A percentile compares a stretch with the other conserved stretches of the same genome.
Evolutionary conservation across 2,797 vertebrate species (phyloP).

Genomic region (Alauda arvensis): DNA sequence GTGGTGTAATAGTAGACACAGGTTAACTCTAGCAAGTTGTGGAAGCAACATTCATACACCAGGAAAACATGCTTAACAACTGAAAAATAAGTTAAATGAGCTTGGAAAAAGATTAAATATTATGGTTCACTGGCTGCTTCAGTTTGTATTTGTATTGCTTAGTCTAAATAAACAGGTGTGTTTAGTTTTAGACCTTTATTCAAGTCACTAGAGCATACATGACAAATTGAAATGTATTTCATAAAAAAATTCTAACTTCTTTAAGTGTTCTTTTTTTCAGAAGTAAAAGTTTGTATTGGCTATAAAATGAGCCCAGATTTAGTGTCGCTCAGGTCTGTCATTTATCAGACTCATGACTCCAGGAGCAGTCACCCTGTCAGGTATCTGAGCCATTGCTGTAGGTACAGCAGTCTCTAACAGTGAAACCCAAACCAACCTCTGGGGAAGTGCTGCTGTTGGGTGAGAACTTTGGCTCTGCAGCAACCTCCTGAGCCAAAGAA

Average conservation of each 20-base stretch:
- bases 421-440: background rate
- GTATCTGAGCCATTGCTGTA: no score
- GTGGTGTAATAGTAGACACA: background rate
- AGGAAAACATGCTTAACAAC: background rate
- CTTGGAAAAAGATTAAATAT: background rate
- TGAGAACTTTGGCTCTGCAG: background rate
- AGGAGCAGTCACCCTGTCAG: background rate
- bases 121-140: background rate
- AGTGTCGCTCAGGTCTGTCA: background rate
- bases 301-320: background rate
- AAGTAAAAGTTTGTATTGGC: background rate
- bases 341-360: background rate
- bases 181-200: background rate
- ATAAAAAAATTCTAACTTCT: background rate
- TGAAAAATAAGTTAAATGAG: background rate
- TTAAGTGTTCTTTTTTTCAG: background rate
- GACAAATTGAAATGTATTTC: background rate
- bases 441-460: fast-evolving
- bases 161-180: background rate
- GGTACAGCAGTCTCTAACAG: no score
- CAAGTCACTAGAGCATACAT: background rate
- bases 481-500: background rate
- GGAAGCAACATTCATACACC: background rate
- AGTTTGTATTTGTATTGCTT: background rate
- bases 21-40: background rate